phyloP scores from a whole-genome alignment of 30 jellyfish, hydroid and myxozoan genomes.

The Turritopsis dohrnii region DNA sequence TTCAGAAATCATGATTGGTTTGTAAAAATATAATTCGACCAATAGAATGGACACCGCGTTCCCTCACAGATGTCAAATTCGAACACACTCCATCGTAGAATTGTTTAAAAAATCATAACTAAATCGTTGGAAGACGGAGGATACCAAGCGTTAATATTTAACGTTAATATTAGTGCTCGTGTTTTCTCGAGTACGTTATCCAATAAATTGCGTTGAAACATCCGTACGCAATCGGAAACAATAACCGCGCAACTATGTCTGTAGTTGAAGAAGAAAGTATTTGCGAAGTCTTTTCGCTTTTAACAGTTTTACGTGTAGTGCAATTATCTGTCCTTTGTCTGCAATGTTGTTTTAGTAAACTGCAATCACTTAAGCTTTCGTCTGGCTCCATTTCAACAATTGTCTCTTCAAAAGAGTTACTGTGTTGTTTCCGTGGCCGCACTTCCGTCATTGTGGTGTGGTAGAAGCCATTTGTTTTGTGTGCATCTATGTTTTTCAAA shows the following conservation, averaged over 20 bases:
- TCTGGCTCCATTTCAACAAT: not conserved
- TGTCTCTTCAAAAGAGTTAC: not conserved
- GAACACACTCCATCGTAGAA: not conserved
- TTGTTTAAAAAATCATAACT: not conserved
- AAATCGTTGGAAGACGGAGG: not conserved
- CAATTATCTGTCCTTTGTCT: not conserved
- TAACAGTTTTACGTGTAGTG: not conserved
- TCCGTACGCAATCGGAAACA: slow-evolving; percentile 2
- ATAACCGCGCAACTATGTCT: not conserved
- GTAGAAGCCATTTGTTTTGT: not conserved
- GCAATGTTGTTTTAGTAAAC: not conserved
- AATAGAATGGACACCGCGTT: no score
- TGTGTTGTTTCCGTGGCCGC: not conserved
- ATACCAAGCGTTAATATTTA: not conserved
- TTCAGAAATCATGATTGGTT: not conserved
- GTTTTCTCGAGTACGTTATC: not conserved
- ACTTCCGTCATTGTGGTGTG: not conserved
- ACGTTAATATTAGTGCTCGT: no score
- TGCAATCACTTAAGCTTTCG: not conserved
- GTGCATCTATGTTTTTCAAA: not conserved
- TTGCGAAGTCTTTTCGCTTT: not conserved
- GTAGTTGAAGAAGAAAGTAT: not conserved
- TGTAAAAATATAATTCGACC: no score
- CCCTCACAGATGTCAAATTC: no score
- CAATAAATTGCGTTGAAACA: not conserved